phyloP scores from a whole-genome alignment of 1,140 invertebrate species.

The Zaprionus lachaisei region DNA sequence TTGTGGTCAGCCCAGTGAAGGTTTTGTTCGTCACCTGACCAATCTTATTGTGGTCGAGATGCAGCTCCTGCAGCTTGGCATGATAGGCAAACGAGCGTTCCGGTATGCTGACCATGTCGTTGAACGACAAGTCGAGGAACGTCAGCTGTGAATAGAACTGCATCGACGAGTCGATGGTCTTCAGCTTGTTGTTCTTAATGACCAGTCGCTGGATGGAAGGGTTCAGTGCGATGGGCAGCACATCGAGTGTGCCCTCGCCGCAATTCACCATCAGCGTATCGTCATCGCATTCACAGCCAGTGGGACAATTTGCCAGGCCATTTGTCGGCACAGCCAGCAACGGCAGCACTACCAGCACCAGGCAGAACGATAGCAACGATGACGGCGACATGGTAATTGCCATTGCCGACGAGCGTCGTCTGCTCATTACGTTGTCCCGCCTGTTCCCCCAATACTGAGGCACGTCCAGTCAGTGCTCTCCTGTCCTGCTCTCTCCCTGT shows the following conservation, averaged over 20 bases:
- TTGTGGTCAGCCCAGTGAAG: slow-evolving; percentile 90
- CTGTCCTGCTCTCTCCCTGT: slow-evolving; percentile 10
- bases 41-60: slow-evolving; percentile 94
- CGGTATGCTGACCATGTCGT: slow-evolving; percentile 92
- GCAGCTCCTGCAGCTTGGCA: slow-evolving; percentile 91
- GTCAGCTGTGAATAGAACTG: slow-evolving; percentile 93
- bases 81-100: slow-evolving; percentile 91
- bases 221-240: slow-evolving; percentile 95
- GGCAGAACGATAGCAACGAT: slow-evolving; percentile 20
- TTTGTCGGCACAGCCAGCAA: slow-evolving; percentile 42
- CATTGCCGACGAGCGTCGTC: slow-evolving; percentile 58
- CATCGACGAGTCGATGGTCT: slow-evolving; percentile 93
- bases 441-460: background rate
- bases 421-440: slow-evolving; percentile 46
- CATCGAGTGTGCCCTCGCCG: slow-evolving; percentile 92
- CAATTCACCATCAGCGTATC: slow-evolving; percentile 94
- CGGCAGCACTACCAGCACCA: slow-evolving; percentile 31
- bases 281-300: slow-evolving; percentile 93
- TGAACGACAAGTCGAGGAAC: slow-evolving; percentile 93
- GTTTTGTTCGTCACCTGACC: slow-evolving; percentile 91
- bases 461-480: too few relatives aligned
- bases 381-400: slow-evolving; percentile 77
- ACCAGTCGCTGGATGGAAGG: slow-evolving; percentile 93
- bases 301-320: slow-evolving; percentile 88
- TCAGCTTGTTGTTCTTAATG: slow-evolving; percentile 93